phyloP scores from a whole-genome alignment of 1,140 invertebrate genomes.

The Eriosoma lanigerum region DNA sequence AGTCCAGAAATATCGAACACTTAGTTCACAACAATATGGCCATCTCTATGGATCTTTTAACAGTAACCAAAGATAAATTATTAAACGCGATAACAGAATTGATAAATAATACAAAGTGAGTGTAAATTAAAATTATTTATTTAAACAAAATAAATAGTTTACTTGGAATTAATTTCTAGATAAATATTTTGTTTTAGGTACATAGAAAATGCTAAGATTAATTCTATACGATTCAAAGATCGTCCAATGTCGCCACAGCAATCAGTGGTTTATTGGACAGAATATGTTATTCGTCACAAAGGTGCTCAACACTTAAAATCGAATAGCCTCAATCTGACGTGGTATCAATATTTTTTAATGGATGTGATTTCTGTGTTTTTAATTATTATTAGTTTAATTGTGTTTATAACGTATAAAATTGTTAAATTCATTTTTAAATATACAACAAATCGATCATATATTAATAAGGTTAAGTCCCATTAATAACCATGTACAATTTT shows the following conservation, averaged over 20 bases:
- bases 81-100: not conserved
- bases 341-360: slow-evolving; percentile 64
- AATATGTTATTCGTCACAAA: too few relatives aligned
- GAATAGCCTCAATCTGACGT: too few relatives aligned
- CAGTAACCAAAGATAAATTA: slow-evolving; percentile 57
- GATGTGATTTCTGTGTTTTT: slow-evolving; percentile 57
- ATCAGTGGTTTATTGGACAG: slow-evolving; percentile 66
- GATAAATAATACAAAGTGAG: slow-evolving; percentile 18
- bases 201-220: slow-evolving; percentile 38
- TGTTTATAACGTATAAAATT: not conserved
- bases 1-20: slow-evolving; percentile 60
- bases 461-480: too few relatives aligned
- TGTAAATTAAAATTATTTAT: not conserved
- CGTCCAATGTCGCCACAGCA: slow-evolving; percentile 59
- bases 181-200: slow-evolving; percentile 47
- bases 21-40: slow-evolving; percentile 56
- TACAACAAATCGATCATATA: not conserved
- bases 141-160: too few relatives aligned
- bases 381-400: not conserved
- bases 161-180: too few relatives aligned
- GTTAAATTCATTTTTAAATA: not conserved
- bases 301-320: too few relatives aligned
- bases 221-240: slow-evolving; percentile 53
- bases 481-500: too few relatives aligned
- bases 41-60: slow-evolving; percentile 56